These are phyloP conservation scores for Menidia beryllina DNA, from an alignment of 2,113 vertebrate species.

Conservation along the genomic window DNA sequence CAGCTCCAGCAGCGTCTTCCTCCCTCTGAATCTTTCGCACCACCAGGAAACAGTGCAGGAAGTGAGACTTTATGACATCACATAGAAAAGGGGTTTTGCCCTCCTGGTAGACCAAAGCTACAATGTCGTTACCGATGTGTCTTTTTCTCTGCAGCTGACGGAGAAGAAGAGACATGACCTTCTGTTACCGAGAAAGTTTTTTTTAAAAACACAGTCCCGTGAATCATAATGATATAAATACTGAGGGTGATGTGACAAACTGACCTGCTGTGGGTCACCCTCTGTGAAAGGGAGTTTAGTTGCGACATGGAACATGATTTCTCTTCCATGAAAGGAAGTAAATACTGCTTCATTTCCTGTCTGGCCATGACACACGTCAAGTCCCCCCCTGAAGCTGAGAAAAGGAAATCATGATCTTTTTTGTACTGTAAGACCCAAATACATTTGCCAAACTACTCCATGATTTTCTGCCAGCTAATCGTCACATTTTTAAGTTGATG, in stretches of 20 bases:
- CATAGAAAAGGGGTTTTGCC: constrained; percentile 88
- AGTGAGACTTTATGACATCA: constrained; percentile 91
- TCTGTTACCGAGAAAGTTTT: no score
- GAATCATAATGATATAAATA: neutral
- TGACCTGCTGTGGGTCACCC: constrained; percentile 90
- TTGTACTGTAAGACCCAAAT: no score
- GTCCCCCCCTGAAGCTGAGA: constrained; percentile 89
- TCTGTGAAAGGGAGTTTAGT: constrained; percentile 93
- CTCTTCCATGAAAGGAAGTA: constrained; percentile 88
- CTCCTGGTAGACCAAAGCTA: constrained; percentile 90
- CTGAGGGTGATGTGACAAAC: neutral
- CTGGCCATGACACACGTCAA: constrained; percentile 90
- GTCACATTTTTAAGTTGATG: no score
- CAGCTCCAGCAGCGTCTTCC: constrained; percentile 54
- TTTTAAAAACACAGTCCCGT: neutral
- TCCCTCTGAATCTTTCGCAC: constrained; percentile 81
- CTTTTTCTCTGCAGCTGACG: constrained; percentile 90
- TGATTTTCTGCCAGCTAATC: no score
- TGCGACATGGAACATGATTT: constrained; percentile 93
- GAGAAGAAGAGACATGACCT: neutral
- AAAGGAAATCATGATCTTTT: neutral
- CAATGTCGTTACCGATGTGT: constrained; percentile 94
- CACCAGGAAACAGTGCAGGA: constrained; percentile 90
- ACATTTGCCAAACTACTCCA: no score
- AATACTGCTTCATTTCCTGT: constrained; percentile 90